phyloP scores from a whole-genome alignment of 2,888 invertebrate genomes.

The Calliopum simillimum region DNA sequence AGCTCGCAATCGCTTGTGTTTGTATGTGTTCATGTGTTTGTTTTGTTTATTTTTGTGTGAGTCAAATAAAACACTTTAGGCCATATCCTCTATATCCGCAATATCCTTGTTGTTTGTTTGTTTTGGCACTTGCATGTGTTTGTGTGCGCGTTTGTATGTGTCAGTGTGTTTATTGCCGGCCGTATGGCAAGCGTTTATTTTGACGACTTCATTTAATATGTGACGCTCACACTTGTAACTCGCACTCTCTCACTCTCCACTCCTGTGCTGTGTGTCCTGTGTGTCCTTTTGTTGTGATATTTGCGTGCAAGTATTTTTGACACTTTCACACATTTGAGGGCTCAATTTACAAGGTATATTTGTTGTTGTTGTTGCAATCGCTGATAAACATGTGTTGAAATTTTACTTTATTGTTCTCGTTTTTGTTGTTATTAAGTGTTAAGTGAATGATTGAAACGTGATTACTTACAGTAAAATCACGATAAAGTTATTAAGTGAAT shows the following conservation, averaged over 20 bases:
- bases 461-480: not conserved
- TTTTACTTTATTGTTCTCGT: not conserved
- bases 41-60: no score
- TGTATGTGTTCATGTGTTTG: no score
- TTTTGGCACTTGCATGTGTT: conserved; percentile 1
- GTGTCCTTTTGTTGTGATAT: not conserved
- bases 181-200: conserved; percentile 6
- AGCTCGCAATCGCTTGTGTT: no score
- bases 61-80: not conserved
- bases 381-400: conserved; percentile 8
- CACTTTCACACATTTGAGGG: conserved; percentile 13
- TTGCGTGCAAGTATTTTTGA: conserved; percentile 13
- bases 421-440: no score
- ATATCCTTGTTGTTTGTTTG: not conserved
- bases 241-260: not conserved
- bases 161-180: conserved; percentile 36
- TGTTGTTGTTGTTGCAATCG: not conserved
- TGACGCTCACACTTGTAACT: conserved; percentile 11
- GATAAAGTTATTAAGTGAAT: not conserved
- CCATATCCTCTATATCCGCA: not conserved
- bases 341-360: not conserved
- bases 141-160: conserved; percentile 8
- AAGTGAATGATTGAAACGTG: no score
- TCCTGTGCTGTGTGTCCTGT: no score
- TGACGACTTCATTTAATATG: conserved; percentile 24